Percentiles rank a stretch among this genome's conserved stretches.
phyloP scores from a whole-genome alignment of 2,888 invertebrate species.

The Busseola fusca region DNA sequence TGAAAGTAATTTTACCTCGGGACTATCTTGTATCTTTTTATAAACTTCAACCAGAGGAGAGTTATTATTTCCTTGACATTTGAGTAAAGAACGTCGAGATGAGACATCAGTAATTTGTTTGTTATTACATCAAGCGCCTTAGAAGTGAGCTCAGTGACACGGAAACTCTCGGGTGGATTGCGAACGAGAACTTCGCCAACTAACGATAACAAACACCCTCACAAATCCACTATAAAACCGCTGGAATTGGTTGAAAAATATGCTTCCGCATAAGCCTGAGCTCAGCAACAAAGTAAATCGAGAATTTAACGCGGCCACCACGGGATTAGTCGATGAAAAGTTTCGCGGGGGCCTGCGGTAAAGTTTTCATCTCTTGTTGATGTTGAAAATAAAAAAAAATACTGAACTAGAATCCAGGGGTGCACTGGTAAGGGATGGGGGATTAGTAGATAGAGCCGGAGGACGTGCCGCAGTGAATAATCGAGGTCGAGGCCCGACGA shows the following conservation, averaged over 20 bases:
- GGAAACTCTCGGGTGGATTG: constrained; percentile 49
- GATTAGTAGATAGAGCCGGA: constrained; percentile 69
- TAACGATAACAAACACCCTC: constrained; percentile 82
- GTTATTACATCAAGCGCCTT: constrained; percentile 41
- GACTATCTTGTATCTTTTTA: constrained; percentile 78
- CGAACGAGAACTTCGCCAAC: constrained; percentile 68
- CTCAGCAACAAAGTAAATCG: constrained; percentile 84
- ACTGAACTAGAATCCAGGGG: constrained; percentile 70
- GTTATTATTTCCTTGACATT: constrained; percentile 72
- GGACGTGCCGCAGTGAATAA: constrained; percentile 76
- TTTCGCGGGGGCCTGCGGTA: constrained; percentile 71
- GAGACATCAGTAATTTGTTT: constrained; percentile 58
- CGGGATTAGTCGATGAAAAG: constrained; percentile 85
- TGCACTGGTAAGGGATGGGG: constrained; percentile 67
- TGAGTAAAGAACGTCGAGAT: constrained; percentile 52
- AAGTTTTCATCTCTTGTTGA: constrained; percentile 86
- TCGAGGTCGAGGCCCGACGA: constrained; percentile 68
- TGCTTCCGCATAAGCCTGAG: constrained; percentile 80
- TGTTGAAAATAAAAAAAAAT: constrained; percentile 77
- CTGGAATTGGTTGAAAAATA: constrained; percentile 83
- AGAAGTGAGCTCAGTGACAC: constrained; percentile 38
- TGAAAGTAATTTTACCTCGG: constrained; percentile 80
- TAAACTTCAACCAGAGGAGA: constrained; percentile 69
- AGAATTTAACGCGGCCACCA: constrained; percentile 82
- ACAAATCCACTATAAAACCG: constrained; percentile 80